Base-by-base conservation (phyloP, 2,113 vertebrate species). In the Thomomys bottae region DNA sequence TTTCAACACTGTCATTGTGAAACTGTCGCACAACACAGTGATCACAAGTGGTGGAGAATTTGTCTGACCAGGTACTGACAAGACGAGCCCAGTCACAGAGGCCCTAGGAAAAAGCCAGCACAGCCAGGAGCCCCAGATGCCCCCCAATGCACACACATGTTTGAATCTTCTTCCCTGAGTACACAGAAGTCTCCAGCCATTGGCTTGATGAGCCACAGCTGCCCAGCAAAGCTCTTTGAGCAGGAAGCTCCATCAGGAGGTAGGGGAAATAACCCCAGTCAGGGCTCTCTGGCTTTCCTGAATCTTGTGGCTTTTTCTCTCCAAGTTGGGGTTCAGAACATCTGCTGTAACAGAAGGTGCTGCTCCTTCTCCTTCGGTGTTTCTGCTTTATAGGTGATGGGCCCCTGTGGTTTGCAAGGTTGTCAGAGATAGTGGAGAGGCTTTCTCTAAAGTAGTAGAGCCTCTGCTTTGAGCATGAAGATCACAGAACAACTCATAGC, bases 181-280 rank as follows among this genome's bases (percentile, higher is more conserved):
- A 67, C 32, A 45, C 0, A 0, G 15, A 85, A 38, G 26, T 15
- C 57, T 18, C 59, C n/a, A 45, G 20, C 54, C 0, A 0, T 7
- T 49, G 18, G 38, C 61, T 10, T 36, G 54, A 20, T 3, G 6
- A 66, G 20, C 9, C 20, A 17, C 68, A 8, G 32, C 17, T 32
- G 23, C 59, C 5, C 32, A 18, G 1, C n/a, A 42, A 12, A 18
- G 28, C 30, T 9, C 4, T 15, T 38, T 9, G 61, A 54, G 5
- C 11, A 8, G 82, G 59, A 36, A 28, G 11, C 38, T 2, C 57
- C 4, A 26, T 63, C 78, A 11, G 8, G 64, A 63, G 79, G 23
- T 1, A 10, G 57, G 17, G 63, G 32, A 17, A 30, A 2, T 12
- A 54, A 10, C 49, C 42, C n/a, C 11, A 1, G 24, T 23, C 32